phyloP scores from a whole-genome alignment of 1,140 invertebrate species.

The Drosophila willistoni region DNA sequence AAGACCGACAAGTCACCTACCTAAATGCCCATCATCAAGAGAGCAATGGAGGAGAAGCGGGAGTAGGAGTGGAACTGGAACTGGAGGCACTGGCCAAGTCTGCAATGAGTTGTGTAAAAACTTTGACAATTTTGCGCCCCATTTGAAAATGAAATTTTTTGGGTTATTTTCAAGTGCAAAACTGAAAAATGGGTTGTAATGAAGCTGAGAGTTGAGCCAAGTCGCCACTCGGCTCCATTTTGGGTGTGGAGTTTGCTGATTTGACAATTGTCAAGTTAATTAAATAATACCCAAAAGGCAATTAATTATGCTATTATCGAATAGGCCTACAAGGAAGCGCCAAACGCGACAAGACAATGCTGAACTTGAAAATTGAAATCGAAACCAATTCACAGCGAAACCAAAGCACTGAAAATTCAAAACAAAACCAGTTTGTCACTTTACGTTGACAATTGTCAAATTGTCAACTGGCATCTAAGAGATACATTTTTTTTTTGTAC shows the following conservation, averaged over 20 bases:
- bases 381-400: constrained; percentile 17
- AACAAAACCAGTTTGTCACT: constrained; percentile 58
- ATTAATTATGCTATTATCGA: constrained; percentile 43
- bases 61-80: too few relatives aligned
- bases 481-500: constrained; percentile 59
- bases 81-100: background rate
- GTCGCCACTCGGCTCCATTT: background rate
- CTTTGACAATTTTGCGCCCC: constrained; percentile 44
- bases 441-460: constrained; percentile 63
- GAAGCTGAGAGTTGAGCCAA: background rate
- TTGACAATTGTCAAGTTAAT: constrained; percentile 69
- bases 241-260: constrained; percentile 25
- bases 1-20: constrained; percentile 62
- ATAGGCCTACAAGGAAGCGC: constrained; percentile 74
- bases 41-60: background rate
- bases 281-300: constrained; percentile 51
- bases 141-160: constrained; percentile 42
- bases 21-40: constrained; percentile 16
- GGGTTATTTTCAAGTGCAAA: constrained; percentile 53
- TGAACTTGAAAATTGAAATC: constrained; percentile 64
- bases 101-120: constrained; percentile 26
- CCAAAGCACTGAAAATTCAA: background rate
- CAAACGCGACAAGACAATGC: constrained; percentile 12
- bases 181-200: constrained; percentile 48
- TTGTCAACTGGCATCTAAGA: constrained; percentile 57